Evolutionary conservation across 53 echinoderm and acorn worm species (phyloP), one percentile per base, ranked within the genome.

Genomic region (Pentamera pediparva): DNA sequence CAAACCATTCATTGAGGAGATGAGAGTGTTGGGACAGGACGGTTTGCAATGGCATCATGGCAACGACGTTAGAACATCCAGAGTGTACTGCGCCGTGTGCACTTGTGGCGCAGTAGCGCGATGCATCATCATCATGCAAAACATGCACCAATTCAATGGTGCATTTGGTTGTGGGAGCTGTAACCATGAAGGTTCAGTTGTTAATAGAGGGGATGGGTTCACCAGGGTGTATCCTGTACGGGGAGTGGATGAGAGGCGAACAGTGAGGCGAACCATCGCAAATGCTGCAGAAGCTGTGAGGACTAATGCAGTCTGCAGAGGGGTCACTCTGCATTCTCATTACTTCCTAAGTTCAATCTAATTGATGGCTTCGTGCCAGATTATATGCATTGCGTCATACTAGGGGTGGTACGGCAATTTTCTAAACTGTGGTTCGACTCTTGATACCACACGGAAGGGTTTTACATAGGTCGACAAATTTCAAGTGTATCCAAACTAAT

Each of bases 101-200:
- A 56, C 78, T 28, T 71, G 56, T 62, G 87, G 82, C 63, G 36
- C 78, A 13, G 74, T 82, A 27, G 87, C 82, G 4, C 31, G 78
- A 6, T 72, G 72, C 36, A 0, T 47, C n/a, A n/a, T n/a, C n/a
- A n/a, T n/a, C 10, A 19, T 87, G 5, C 74, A 65, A 32, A 78
- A 75, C 55, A 36, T 69, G 24, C 71, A 61, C 37, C 86, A 86
- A 24, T 86, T 61, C 56, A 86, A 86, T 81, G 75, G 78, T 4
- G 33, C 56, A 22, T 65, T 53, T 74, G 87, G 87, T 0, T 87
- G 78, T 74, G 82, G 45, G 1, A 77, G 70, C 57, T 87, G 82
- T 45, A 39, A 52, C 18, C 71, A 82, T 19, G 70, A 51, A 75
- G 85, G 75, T 11, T 69, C 57, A 50, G 48, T 41, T 21, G 83